A percentile compares a stretch with the other conserved stretches of the same genome.
phyloP scores from a whole-genome alignment of 2,888 invertebrate genomes.

The Mythimna impura region DNA sequence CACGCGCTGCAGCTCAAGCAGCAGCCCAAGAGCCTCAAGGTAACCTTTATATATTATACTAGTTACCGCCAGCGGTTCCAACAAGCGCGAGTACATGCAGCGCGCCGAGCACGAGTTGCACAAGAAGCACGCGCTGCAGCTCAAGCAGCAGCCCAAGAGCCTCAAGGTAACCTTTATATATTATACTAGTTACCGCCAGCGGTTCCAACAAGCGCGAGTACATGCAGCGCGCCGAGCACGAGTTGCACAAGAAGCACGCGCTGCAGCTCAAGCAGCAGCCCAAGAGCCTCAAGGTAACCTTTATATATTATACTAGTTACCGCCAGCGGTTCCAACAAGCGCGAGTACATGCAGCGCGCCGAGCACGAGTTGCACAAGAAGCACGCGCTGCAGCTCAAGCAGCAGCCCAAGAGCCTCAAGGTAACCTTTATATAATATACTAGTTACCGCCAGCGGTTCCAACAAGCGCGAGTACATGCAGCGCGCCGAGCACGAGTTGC shows the following conservation, averaged over 20 bases:
- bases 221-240: conserved; percentile 98
- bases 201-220: conserved; percentile 97
- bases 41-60: conserved; percentile 71
- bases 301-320: no score
- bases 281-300: conserved; percentile 97
- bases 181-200: no score
- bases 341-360: conserved; percentile 98
- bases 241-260: conserved; percentile 98
- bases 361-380: conserved; percentile 98
- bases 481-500: conserved; percentile 97
- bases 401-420: conserved; percentile 99
- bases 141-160: conserved; percentile 99
- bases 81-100: conserved; percentile 99
- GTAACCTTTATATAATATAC: conserved; percentile 81
- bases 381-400: conserved; percentile 99
- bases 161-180: conserved; percentile 93
- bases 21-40: conserved; percentile 99
- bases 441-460: conserved; percentile 68
- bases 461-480: conserved; percentile 99
- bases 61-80: conserved; percentile 80
- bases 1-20: conserved; percentile 99
- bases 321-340: conserved; percentile 92
- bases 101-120: conserved; percentile 97
- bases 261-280: conserved; percentile 99
- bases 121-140: conserved; percentile 98